Evolutionary conservation across 2,113 vertebrate species (phyloP).

Genomic region (Rhea pennata): DNA sequence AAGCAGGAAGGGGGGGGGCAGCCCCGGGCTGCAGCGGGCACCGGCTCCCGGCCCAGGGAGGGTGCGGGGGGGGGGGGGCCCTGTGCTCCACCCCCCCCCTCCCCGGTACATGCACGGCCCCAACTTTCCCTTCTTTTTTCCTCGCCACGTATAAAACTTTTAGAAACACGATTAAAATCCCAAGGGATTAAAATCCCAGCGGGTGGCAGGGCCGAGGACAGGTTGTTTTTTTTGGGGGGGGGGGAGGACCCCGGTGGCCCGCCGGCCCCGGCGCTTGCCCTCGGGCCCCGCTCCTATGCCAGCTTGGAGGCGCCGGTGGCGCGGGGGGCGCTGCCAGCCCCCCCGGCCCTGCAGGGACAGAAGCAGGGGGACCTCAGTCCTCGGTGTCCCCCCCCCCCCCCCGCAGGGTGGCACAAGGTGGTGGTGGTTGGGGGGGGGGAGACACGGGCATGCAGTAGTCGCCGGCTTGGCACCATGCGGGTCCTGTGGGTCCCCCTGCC

Average conservation of each 20-base stretch:
- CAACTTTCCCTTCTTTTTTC: background rate
- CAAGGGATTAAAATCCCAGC: too few relatives aligned
- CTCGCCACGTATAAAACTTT: constrained; percentile 38
- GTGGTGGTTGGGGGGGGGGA: too few relatives aligned
- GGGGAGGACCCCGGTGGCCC: too few relatives aligned
- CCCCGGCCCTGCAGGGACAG: constrained; percentile 30
- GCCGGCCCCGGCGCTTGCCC: background rate
- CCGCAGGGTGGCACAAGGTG: too few relatives aligned
- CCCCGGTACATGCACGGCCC: background rate
- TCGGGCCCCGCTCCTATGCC: background rate
- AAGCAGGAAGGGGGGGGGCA: background rate
- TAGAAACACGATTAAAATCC: constrained; percentile 49
- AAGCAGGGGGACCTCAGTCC: background rate
- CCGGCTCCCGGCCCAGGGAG: background rate
- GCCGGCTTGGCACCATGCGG: too few relatives aligned
- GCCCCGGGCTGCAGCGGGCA: background rate
- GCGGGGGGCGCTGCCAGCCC: constrained; percentile 18
- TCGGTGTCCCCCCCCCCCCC: too few relatives aligned
- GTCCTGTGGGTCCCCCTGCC: too few relatives aligned
- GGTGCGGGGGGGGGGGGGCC: background rate
- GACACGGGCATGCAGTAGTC: background rate
- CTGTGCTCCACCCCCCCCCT: background rate
- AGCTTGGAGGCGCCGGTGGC: constrained; percentile 36
- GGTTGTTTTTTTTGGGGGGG: too few relatives aligned
- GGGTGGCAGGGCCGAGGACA: too few relatives aligned